Percentiles rank a stretch among this genome's conserved stretches.
Evolutionary conservation across 92 coral and sea anemone genomes (phyloP).

Genomic region (Parazoanthus darwini): DNA sequence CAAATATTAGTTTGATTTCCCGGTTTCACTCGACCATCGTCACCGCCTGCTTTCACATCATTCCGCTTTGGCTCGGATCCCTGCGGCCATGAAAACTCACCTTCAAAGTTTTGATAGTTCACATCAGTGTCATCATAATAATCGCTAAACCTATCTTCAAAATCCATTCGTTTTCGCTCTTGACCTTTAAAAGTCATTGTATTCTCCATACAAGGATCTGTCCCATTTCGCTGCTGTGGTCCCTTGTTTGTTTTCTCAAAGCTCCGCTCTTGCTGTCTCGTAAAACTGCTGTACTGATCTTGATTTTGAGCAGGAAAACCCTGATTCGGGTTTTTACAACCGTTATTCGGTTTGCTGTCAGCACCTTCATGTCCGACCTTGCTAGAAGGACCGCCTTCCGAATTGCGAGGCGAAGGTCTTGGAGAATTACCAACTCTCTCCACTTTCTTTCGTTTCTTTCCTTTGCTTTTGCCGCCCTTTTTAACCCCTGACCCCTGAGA

Average conservation of each 20-base stretch:
- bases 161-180: background rate
- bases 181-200: background rate
- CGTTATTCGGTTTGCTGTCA: background rate
- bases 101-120: conserved; percentile 23
- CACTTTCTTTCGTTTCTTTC: background rate
- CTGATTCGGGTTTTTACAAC: background rate
- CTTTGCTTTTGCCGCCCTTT: background rate
- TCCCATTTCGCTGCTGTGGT: background rate
- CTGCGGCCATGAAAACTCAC: background rate
- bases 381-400: conserved; percentile 3
- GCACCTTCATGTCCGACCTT: background rate
- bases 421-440: conserved; percentile 1
- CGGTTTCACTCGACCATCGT: background rate
- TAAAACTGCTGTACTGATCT: background rate
- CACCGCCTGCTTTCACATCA: background rate
- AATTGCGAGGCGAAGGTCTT: background rate
- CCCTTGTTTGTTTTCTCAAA: background rate
- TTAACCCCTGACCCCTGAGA: background rate
- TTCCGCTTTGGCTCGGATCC: background rate
- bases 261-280: background rate
- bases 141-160: background rate
- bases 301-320: background rate
- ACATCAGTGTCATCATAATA: conserved; percentile 9
- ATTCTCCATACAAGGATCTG: background rate
- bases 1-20: background rate